Base-by-base conservation (phyloP, 1,140 invertebrate genomes). In the Platyscapa corneri region DNA sequence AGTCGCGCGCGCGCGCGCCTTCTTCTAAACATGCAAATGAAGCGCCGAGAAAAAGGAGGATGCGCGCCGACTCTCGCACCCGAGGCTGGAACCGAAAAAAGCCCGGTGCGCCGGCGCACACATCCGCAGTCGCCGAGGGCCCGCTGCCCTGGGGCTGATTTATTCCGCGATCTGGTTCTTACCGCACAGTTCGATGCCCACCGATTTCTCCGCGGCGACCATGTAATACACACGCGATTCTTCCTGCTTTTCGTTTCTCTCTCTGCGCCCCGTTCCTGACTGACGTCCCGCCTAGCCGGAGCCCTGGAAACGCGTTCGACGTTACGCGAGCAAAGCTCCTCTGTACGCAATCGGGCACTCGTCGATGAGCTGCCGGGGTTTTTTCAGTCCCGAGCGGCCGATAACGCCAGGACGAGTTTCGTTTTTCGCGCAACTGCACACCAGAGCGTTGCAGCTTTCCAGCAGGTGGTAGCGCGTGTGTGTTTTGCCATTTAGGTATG, bases 141-240 rank as follows among this genome's bases (percentile, higher is more conserved):
- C 1, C 27, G 75, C 37, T 70, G 32, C 2, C 2, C 42, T 0
- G 30, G 18, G 53, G 23, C 32, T 27, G 39, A 74, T 84, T 34
- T 77, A 18, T 84, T 84, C 75, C 82, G n/a, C 53, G 82, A 84
- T 77, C 75, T 74, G 82, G 60, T 77, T 80, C 20, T 83, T 86
- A 86, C 82, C 56, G 23, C 85, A 86, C 53, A 74, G 85, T 70
- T 81, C 78, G 78, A 85, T 85, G 39, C 74, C 74, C n/a, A 77
- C 67, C 34, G 74, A 74, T 82, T 82, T 82, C 67, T 53, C 81
- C 56, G 56, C 16, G 0, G 23, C 42, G 10, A 27, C 27, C 3
- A 34, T 16, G 34, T 67, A 32, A 67, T 75, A 30, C 14, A 30
- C 14, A 46, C n/a, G 16, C 1, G 27, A 46, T n/a, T 74, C 65